Evolutionary conservation across 1,140 invertebrate species (phyloP).

Genomic region (Melipona quadrifasciata): DNA sequence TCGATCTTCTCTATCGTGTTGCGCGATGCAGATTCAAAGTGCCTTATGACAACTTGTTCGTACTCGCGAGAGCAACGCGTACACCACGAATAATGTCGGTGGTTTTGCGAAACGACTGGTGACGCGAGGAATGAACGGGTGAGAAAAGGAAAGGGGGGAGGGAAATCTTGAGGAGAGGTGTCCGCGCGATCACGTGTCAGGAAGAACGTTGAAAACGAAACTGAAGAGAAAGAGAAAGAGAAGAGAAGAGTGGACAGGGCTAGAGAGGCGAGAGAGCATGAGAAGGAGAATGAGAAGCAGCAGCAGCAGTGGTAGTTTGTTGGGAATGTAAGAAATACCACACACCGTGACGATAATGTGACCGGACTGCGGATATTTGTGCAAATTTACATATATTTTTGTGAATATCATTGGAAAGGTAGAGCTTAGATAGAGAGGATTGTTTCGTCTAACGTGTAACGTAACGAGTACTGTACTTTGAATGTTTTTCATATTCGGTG

Average conservation of each 20-base stretch:
- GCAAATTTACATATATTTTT: too few relatives aligned
- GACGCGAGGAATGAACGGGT: not conserved
- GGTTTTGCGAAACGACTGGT: constrained; percentile 14
- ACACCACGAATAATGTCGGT: constrained; percentile 19
- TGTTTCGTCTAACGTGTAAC: too few relatives aligned
- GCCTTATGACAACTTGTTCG: constrained; percentile 62
- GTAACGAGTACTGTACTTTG: too few relatives aligned
- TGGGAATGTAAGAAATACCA: not conserved
- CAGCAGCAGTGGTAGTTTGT: not conserved
- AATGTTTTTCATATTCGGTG: too few relatives aligned
- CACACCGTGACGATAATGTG: too few relatives aligned
- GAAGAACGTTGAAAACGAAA: not conserved
- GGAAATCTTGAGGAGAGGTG: not conserved
- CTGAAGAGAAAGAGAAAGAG: not conserved
- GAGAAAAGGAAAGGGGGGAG: too few relatives aligned
- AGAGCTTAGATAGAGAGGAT: too few relatives aligned
- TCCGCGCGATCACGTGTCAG: not conserved
- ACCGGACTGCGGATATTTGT: too few relatives aligned
- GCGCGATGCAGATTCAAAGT: constrained; percentile 60
- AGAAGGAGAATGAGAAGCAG: not conserved
- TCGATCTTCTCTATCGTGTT: constrained; percentile 38
- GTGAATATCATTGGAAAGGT: too few relatives aligned
- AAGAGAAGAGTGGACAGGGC: not conserved
- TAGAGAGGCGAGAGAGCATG: not conserved
- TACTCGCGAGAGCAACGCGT: constrained; percentile 48